Evolutionary conservation across 2,888 invertebrate genomes (phyloP).

Genomic region (Megalurothrips usitatus): DNA sequence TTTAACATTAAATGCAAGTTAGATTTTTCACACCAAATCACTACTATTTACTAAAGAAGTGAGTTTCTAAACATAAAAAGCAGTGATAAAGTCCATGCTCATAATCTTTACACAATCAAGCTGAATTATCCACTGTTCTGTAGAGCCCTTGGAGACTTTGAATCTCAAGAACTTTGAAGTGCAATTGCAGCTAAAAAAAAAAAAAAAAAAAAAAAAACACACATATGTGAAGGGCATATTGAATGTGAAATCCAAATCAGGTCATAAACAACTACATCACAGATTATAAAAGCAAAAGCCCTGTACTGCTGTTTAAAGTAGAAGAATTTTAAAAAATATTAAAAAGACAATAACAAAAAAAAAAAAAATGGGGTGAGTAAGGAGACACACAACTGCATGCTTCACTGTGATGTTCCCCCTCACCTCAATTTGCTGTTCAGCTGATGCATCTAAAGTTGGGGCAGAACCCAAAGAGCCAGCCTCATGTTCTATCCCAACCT

Average conservation of each 20-base stretch:
- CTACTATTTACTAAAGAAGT: too few relatives aligned
- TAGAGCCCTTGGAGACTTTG: neutral
- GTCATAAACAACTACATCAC: too few relatives aligned
- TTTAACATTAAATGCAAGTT: too few relatives aligned
- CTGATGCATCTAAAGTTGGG: neutral
- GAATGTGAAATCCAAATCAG: neutral
- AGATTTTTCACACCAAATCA: neutral
- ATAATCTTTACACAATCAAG: neutral
- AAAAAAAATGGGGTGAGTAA: neutral
- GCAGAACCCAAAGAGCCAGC: neutral
- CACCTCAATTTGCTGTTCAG: conserved; percentile 6
- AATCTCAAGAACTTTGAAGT: conserved; percentile 6
- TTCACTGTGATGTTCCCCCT: neutral
- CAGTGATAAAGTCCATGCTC: neutral
- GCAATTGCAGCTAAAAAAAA: too few relatives aligned
- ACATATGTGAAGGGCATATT: conserved; percentile 27
- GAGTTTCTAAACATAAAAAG: too few relatives aligned
- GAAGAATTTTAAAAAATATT: neutral
- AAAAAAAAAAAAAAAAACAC: too few relatives aligned
- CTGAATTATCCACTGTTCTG: neutral
- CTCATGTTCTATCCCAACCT: neutral
- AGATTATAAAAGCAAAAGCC: too few relatives aligned
- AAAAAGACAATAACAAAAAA: neutral
- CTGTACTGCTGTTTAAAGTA: too few relatives aligned
- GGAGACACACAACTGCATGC: neutral